phyloP scores from a whole-genome alignment of 2,888 invertebrate genomes.

The Cephus pygmeus region DNA sequence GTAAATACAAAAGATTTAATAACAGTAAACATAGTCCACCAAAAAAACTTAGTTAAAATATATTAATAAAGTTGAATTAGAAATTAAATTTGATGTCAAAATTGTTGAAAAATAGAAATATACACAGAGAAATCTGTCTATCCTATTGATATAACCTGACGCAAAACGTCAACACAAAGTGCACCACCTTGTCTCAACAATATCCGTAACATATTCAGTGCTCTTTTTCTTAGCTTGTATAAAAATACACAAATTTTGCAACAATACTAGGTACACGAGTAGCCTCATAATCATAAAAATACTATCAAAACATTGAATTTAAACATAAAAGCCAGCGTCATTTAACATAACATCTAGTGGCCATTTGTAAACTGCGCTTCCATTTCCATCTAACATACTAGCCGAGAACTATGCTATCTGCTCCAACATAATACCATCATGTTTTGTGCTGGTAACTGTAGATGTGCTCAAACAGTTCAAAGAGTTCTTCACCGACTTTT shows the following conservation, averaged over 20 bases:
- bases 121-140: not conserved
- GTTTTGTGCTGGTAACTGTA: not conserved
- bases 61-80: not conserved
- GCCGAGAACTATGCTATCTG: not conserved
- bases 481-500: not conserved
- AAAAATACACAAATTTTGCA: conserved; percentile 53
- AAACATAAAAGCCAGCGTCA: conserved; percentile 41
- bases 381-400: not conserved
- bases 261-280: conserved; percentile 54
- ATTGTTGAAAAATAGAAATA: not conserved
- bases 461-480: not conserved
- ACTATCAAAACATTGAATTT: conserved; percentile 49
- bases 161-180: conserved; percentile 1
- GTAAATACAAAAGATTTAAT: not conserved
- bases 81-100: not conserved
- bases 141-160: not conserved
- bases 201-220: conserved; percentile 29
- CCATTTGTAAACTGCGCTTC: conserved; percentile 24
- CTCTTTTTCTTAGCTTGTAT: conserved; percentile 34
- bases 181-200: conserved; percentile 34
- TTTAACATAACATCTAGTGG: conserved; percentile 34
- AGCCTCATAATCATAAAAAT: conserved; percentile 54
- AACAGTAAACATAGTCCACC: not conserved
- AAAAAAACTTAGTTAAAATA: not conserved
- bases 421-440: not conserved